Base-by-base conservation (phyloP, 2,888 invertebrate genomes). In the Polyommatus icarus region DNA sequence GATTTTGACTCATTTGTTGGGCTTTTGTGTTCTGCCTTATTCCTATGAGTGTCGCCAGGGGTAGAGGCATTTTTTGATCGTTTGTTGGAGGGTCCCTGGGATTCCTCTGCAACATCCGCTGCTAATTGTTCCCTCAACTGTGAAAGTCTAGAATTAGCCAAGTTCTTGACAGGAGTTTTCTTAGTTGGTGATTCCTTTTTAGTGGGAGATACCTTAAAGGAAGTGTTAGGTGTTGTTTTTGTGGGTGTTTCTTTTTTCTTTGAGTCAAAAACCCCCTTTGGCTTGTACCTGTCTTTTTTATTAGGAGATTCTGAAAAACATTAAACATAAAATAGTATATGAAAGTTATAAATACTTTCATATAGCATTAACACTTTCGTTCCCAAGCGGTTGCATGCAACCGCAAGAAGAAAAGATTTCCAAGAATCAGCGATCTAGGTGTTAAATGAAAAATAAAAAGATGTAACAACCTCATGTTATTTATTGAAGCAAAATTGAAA, bases 131-230 rank as follows among this genome's bases (percentile, higher is more conserved):
- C 81, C 72, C 91, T 84, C 5, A 93, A 81, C 76, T 88, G 87
- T 61, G 87, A 83, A 1, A 92, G 84, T 82, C 91, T 86, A 29
- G 87, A 80, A 78, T 86, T 91, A 0, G 93, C 92, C 78, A 85
- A 79, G 79, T 91, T 92, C 84, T 89, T 91, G 5, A 83, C 78
- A 18, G 84, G 84, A 67, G 79, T 61, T n/a, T 76, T 76, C 78
- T 81, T 83, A 8, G 77, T 71, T 46, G 82, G 79, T 46, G 80
- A 79, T 54, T 79, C 80, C 76, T 80, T 83, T 81, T 84, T 86
- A 36, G 78, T 76, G 54, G 86, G 83, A 72, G 80, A 84, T 67
- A n/a, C 57, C 7, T 59, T 71, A 8, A 76, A 59, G 4, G 80
- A 80, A 32, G 81, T 83, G 79, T 81, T 79, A 18, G 79, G 76